Evolutionary conservation across 2,888 invertebrate species (phyloP).

Genomic region (Tolmerus cingulatus): DNA sequence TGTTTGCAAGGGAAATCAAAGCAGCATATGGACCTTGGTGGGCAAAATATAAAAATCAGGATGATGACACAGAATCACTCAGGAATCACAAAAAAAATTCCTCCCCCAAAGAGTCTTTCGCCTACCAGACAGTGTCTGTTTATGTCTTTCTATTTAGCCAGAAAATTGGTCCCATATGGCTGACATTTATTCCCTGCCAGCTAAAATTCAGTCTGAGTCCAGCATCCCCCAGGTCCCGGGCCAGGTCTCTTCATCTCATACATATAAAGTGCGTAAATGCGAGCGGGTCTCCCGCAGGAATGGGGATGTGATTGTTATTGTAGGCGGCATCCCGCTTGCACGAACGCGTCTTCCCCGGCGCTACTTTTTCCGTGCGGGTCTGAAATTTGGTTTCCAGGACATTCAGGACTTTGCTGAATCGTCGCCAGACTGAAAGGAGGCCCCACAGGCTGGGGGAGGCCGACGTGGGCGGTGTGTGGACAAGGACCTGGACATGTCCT

Average conservation of each 20-base stretch:
- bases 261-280: constrained; percentile 36
- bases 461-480: neutral
- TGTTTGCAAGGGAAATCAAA: neutral
- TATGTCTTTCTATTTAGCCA: constrained; percentile 46
- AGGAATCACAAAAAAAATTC: neutral
- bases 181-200: constrained; percentile 45
- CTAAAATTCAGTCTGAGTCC: neutral
- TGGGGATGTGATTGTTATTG: constrained; percentile 41
- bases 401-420: neutral
- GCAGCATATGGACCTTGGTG: constrained; percentile 25
- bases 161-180: constrained; percentile 51
- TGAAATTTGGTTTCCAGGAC: constrained; percentile 33
- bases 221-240: neutral
- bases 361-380: neutral
- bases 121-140: constrained; percentile 16
- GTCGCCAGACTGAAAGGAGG: neutral
- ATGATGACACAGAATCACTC: constrained; percentile 32
- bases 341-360: neutral
- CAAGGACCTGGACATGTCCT: neutral
- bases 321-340: neutral
- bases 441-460: neutral
- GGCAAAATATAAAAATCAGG: constrained; percentile 36
- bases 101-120: neutral
- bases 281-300: constrained; percentile 31
- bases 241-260: constrained; percentile 15